Base-by-base conservation (phyloP, 2,797 vertebrate species). In the Perodicticus potto region DNA sequence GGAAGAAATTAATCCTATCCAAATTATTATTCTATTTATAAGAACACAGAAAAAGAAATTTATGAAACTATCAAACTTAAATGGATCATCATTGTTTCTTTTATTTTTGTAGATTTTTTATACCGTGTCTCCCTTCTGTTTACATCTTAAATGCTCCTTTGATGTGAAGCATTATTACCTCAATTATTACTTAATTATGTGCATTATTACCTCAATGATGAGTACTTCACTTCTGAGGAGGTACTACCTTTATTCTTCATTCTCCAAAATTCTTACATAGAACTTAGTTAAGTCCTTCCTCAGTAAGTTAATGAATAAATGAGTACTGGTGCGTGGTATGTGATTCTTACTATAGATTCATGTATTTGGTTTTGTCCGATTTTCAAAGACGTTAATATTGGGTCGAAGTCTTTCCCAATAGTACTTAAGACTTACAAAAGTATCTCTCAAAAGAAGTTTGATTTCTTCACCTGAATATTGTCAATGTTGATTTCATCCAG, bases 111-210 rank as follows among this genome's bases (percentile, higher is more conserved):
- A 7, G 8, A n/a, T 27, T 55, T 43, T 12, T 76, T 25, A 45
- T 14, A 59, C 29, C 7, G 20, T 5, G 9, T 20, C 14, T 12
- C 3, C 20, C 34, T 43, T 7, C 16, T 0, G 2, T 4, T 59
- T 40, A 72, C 53, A n/a, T 32, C 12, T 40, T 40, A 13, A 65
- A 14, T 8, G 8, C 9, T 6, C 32, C 7, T 9, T 29, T 23
- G 32, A 16, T n/a, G 7, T 1, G 17, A 57, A 65, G 10, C 12
- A n/a, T n/a, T n/a, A n/a, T n/a, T n/a, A n/a, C n/a, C n/a, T n/a
- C n/a, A n/a, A n/a, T n/a, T n/a, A n/a, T n/a, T n/a, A n/a, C n/a
- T n/a, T n/a, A n/a, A n/a, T n/a, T 12, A 12, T 7, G 5, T n/a
- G 14, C 22, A 57, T 57, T 53, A 11, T 2, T 9, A 25, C 32